A percentile compares a stretch with the other conserved stretches of the same genome.
phyloP scores from a whole-genome alignment of 2,113 vertebrate species.

The Myiozetetes cayanensis region DNA sequence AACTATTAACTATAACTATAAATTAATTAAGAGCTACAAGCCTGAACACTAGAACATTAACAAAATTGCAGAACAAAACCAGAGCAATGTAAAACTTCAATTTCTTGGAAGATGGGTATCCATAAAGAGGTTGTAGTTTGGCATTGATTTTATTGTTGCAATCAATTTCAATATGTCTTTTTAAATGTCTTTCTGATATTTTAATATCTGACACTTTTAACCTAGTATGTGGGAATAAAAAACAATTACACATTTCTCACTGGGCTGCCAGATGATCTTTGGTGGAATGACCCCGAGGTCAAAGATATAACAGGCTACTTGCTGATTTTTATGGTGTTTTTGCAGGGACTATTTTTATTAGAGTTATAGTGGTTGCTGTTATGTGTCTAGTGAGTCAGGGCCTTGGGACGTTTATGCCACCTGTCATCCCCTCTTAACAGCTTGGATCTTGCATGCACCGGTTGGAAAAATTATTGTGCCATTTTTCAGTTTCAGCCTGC shows the following conservation, averaged over 20 bases:
- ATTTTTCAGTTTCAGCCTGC: constrained; percentile 69
- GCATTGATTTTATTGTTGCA: neutral
- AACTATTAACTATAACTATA: neutral
- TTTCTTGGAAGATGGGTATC: neutral
- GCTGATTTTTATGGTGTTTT: neutral
- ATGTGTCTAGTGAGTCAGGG: constrained; percentile 25
- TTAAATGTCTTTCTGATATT: neutral
- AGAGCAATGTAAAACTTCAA: neutral
- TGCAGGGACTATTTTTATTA: constrained; percentile 39
- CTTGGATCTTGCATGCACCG: constrained; percentile 61
- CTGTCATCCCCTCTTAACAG: constrained; percentile 65
- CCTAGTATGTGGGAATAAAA: neutral
- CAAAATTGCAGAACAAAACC: neutral
- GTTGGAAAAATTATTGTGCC: constrained; percentile 63
- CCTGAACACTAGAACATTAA: neutral
- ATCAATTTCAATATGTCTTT: neutral
- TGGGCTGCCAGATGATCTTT: constrained; percentile 4
- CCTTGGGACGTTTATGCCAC: constrained; percentile 42
- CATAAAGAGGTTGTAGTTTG: neutral
- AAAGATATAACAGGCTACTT: constrained; percentile 33
- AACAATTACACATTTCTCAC: neutral
- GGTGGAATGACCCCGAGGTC: neutral
- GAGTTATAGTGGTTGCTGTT: constrained; percentile 2
- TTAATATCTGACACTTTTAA: neutral
- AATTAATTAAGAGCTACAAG: neutral